phyloP scores from a whole-genome alignment of 2,797 vertebrate species.

The Mus minutoides region DNA sequence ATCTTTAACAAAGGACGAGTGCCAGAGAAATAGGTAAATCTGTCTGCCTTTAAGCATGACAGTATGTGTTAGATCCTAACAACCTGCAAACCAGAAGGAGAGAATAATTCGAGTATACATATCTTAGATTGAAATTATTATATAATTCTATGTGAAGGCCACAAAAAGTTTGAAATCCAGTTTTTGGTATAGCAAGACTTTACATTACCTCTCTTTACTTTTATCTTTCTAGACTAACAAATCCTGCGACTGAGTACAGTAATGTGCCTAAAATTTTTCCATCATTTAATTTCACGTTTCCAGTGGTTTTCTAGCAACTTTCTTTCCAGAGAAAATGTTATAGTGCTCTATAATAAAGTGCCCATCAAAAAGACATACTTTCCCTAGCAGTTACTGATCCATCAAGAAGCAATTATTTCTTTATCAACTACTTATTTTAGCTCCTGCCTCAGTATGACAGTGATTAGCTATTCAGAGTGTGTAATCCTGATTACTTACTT shows the following conservation, averaged over 20 bases:
- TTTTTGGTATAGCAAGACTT: background rate
- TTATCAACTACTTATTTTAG: constrained; percentile 62
- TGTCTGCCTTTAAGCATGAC: background rate
- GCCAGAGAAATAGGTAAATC: background rate
- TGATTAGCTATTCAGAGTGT: constrained; percentile 6
- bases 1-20: background rate
- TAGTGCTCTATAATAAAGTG: constrained; percentile 58
- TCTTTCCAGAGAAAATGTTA: constrained; percentile 3
- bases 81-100: background rate
- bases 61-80: background rate
- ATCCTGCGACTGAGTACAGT: background rate
- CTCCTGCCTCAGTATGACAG: background rate
- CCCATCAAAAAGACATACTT: constrained; percentile 4
- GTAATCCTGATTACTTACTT: constrained; percentile 30
- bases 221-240: constrained; percentile 3
- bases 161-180: background rate
- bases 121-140: background rate
- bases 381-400: constrained; percentile 54
- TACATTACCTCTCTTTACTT: background rate
- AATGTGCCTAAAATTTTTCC: background rate
- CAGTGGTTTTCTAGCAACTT: background rate
- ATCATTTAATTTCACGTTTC: background rate
- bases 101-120: background rate
- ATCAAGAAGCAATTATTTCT: constrained; percentile 41
- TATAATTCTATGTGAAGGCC: background rate